Percentiles rank a stretch among this genome's conserved stretches.
Conservation (phyloP, 2,797 vertebrate genomes). For the Cottoperca gobio region DNA sequence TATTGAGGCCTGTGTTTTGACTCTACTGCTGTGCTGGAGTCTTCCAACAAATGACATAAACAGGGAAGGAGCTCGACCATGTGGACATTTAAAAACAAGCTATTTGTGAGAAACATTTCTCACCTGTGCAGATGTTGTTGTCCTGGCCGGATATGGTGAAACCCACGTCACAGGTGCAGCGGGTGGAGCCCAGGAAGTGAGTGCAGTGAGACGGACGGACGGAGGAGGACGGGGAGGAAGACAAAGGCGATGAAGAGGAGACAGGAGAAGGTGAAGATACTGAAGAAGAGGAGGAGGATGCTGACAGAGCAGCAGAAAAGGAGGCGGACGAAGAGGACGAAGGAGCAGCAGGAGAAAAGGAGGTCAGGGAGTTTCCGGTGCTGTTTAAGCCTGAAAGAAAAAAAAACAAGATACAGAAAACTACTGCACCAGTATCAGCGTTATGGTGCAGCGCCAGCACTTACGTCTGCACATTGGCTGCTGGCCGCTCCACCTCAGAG, state of each 20-base stretch:
- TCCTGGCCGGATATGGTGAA: slow-evolving; percentile 83
- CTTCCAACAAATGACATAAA: too few relatives aligned
- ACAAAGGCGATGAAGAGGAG: neutral
- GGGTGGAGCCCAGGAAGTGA: slow-evolving; percentile 79
- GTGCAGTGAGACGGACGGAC: slow-evolving; percentile 77
- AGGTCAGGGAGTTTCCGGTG: slow-evolving; percentile 50
- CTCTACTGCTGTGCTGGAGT: too few relatives aligned
- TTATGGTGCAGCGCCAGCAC: neutral
- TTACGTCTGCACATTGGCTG: slow-evolving; percentile 86
- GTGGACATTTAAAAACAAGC: too few relatives aligned
- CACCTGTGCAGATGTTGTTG: slow-evolving; percentile 83
- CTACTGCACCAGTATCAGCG: neutral
- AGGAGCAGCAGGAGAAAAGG: slow-evolving; percentile 45
- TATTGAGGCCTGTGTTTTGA: too few relatives aligned
- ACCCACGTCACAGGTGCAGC: slow-evolving; percentile 83
- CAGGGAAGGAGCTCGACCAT: too few relatives aligned
- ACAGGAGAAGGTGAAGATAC: neutral
- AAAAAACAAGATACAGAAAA: neutral
- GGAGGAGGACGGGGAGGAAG: slow-evolving; percentile 46
- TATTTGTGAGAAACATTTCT: neutral
- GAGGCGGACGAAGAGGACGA: slow-evolving; percentile 14
- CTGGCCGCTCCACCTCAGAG: slow-evolving; percentile 88
- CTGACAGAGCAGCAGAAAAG: slow-evolving; percentile 33
- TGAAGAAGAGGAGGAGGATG: slow-evolving; percentile 29
- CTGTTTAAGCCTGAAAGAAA: slow-evolving; percentile 60